Conservation (phyloP, 1,140 invertebrate species). For the Aphelinus certus region DNA sequence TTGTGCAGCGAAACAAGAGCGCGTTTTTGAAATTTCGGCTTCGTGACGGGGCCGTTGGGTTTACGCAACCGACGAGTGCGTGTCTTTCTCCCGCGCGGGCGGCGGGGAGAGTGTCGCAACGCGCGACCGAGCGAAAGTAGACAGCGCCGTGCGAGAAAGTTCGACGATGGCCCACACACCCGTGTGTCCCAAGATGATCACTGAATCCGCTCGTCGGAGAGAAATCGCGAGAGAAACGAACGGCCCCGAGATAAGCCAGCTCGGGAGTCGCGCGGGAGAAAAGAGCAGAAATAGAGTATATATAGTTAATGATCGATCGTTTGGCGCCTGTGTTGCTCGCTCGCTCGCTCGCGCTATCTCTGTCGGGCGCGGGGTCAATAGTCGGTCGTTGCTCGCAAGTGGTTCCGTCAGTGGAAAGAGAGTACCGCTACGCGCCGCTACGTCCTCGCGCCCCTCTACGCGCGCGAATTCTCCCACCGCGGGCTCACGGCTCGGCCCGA, state of each 20-base stretch:
- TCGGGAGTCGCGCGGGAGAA: too few species aligned
- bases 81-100: conserved; percentile 42
- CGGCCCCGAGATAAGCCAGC: too few species aligned
- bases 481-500: conserved; percentile 12
- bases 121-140: conserved; percentile 58
- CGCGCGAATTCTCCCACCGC: conserved; percentile 36
- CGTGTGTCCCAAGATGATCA: too few species aligned
- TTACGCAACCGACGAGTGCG: conserved; percentile 7
- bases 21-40: too few species aligned
- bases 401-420: conserved; percentile 54
- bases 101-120: conserved; percentile 54
- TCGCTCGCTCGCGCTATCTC: not conserved
- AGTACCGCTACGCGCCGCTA: conserved; percentile 65
- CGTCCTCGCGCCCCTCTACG: conserved; percentile 46
- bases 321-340: not conserved
- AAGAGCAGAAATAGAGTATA: too few species aligned
- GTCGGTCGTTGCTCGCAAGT: conserved; percentile 58
- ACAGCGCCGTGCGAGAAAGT: conserved; percentile 34
- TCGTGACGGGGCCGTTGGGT: too few species aligned
- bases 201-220: too few species aligned
- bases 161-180: too few species aligned
- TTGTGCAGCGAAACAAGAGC: too few species aligned
- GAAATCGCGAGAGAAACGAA: too few species aligned
- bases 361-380: conserved; percentile 57
- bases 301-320: too few species aligned